Base-by-base conservation (phyloP, 2,888 invertebrate genomes). In the Cheilosia variabilis region DNA sequence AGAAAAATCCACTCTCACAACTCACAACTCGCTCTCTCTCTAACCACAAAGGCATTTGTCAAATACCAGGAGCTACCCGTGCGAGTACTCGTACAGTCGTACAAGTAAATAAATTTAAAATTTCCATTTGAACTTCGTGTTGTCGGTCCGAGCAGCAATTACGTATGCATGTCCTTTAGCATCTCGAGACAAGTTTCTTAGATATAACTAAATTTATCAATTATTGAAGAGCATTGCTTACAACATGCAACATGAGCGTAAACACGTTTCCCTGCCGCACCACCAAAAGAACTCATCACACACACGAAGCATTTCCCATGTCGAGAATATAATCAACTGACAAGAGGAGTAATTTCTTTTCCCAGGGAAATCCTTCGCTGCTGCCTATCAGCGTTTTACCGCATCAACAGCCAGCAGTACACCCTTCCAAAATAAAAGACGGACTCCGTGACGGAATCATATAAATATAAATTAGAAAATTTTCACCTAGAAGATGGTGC, bases 401-500 rank as follows among this genome's bases (percentile, higher is more conserved):
- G 27, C 10, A 47, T 47, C 47, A 47, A 7, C 47, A 10, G 10
- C 1, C 10, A 37, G 37, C 37, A 37, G 37, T 9, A 43, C 41
- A 62, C n/a, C 57, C 68, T 47, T 43, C n/a, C 58, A 37, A 58
- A 71, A 80, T 60, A 60, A 72, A 66, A 62, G 45, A 68, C 52
- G 52, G 58, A 45, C 55, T 65, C 58, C 69, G 65, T 65, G 75
- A 60, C 53, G 65, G 47, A 47, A 66, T 66, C 55, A 55, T 76
- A 86, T 86, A 86, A 86, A 86, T 86, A 86, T 86, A 86, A 86
- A 86, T 80, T 80, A 80, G 84, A 86, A 68, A 50, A 62, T 76
- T 76, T 76, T 68, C 60, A 71, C 65, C 80, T 79, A 37, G 34
- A 5, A 7, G n/a, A 22, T 4, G 34, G 13, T 37, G 50, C 5